Conservation (phyloP, 2,113 vertebrate genomes). For the Deroptyus accipitrinus region DNA sequence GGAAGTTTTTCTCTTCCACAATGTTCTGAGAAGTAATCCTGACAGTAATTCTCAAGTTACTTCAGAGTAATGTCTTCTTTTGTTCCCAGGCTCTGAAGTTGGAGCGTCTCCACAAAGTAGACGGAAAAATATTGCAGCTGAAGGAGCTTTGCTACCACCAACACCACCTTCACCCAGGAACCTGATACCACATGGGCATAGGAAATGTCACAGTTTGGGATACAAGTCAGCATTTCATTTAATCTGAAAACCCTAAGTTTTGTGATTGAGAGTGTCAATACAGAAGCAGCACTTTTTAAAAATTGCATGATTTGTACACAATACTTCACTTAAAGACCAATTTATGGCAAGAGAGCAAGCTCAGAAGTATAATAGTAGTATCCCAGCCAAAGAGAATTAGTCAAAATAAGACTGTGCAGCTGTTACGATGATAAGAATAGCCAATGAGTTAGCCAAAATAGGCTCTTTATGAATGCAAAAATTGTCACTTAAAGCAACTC, state of each 20-base stretch:
- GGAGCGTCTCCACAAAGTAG: constrained; percentile 89
- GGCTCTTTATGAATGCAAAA: background rate
- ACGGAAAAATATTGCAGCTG: constrained; percentile 80
- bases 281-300: background rate
- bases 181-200: constrained; percentile 90
- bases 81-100: constrained; percentile 82
- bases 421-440: background rate
- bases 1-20: background rate
- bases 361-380: background rate
- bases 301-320: background rate
- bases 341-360: background rate
- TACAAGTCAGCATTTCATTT: constrained; percentile 87
- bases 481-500: background rate
- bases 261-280: background rate
- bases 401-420: background rate
- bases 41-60: background rate
- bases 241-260: background rate
- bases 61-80: background rate
- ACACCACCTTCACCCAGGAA: constrained; percentile 93
- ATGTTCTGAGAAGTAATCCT: background rate
- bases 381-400: background rate
- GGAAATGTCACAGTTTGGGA: constrained; percentile 97
- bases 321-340: accelerated
- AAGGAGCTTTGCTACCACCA: constrained; percentile 83
- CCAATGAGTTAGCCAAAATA: background rate